phyloP scores from a whole-genome alignment of 2,113 vertebrate genomes.

The Seriola dumerili region DNA sequence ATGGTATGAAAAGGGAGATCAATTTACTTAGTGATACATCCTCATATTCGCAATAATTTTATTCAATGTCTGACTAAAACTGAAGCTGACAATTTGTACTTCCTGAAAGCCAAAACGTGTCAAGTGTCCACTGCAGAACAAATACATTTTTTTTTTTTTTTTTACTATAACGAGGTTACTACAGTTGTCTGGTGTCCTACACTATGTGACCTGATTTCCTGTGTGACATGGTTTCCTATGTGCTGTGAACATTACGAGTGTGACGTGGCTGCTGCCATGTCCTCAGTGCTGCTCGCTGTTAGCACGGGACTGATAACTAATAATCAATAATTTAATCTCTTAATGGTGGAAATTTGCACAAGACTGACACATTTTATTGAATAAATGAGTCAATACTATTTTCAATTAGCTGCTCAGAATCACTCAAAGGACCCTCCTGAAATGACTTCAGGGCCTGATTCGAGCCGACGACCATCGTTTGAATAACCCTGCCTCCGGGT shows the following conservation, averaged over 20 bases:
- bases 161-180: too few relatives aligned
- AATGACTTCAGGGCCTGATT: conserved; percentile 46
- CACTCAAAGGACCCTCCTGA: conserved; percentile 22
- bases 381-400: conserved; percentile 46
- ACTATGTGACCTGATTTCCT: neutral
- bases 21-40: neutral
- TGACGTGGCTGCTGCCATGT: neutral
- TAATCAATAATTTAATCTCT: conserved; percentile 43
- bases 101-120: neutral
- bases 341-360: conserved; percentile 39
- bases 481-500: conserved; percentile 52
- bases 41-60: neutral
- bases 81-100: neutral
- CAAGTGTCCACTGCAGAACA: conserved; percentile 4
- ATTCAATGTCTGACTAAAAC: neutral
- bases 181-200: neutral
- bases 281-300: neutral
- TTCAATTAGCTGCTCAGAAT: conserved; percentile 56
- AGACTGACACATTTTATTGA: conserved; percentile 42
- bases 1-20: neutral
- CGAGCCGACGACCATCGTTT: conserved; percentile 45
- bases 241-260: too few relatives aligned
- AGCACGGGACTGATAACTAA: conserved; percentile 5
- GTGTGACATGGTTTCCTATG: neutral
- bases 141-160: neutral